Evolutionary conservation across 1,140 invertebrate species (phyloP).

Genomic region (Anastrepha ludens): DNA sequence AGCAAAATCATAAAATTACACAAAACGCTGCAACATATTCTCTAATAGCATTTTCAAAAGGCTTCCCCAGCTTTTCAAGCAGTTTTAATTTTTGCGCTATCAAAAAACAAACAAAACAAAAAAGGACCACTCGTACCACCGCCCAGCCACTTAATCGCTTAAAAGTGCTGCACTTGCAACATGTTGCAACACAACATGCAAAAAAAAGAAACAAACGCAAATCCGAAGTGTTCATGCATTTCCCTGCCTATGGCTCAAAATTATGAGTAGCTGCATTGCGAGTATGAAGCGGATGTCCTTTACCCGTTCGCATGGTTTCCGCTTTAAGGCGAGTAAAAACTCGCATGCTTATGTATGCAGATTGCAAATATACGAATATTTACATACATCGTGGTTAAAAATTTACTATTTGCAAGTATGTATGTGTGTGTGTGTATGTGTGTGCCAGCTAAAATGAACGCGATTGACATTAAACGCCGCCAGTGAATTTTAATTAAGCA

Average conservation of each 20-base stretch:
- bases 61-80: neutral
- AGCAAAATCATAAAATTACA: too few species aligned
- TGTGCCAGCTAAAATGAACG: conserved; percentile 5
- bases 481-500: conserved; percentile 52
- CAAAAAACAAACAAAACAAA: neutral
- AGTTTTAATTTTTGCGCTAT: neutral
- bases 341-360: neutral
- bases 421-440: neutral
- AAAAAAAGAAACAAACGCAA: neutral
- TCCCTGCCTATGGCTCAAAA: neutral
- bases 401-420: neutral
- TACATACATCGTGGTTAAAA: neutral
- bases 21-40: too few species aligned
- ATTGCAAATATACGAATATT: neutral
- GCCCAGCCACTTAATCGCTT: conserved; percentile 27
- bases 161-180: conserved; percentile 28
- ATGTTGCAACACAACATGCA: neutral
- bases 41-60: neutral
- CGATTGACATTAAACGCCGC: conserved; percentile 52
- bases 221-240: conserved; percentile 7
- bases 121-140: neutral
- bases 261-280: neutral
- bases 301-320: neutral
- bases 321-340: conserved; percentile 6
- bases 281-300: conserved; percentile 10